Base-by-base conservation (phyloP, 2,113 vertebrate genomes). In the Balaeniceps rex region DNA sequence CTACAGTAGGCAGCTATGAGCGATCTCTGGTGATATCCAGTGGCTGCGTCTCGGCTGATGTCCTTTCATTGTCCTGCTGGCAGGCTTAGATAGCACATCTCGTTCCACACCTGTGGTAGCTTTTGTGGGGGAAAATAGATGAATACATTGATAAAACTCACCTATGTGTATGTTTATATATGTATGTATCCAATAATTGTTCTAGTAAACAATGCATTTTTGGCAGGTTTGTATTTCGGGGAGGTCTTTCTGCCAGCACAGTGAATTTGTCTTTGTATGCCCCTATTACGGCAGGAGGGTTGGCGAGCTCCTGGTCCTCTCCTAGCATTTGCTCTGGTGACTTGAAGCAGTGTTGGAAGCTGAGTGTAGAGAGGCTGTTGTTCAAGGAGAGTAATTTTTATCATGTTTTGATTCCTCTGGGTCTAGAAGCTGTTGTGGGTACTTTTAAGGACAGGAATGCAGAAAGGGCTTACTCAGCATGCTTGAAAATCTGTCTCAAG, bases 161-260 rank as follows among this genome's bases (percentile, higher is more conserved):
- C 5, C 24, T 66, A 3, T 4, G 5, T 16, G 14, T 31, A 52
- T 16, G 17, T 44, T 44, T 14, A 7, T 34, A 3, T 9, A 12
- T 12, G 10, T 23, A 12, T 3, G 6, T 15, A 8, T 31, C 51
- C 34, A 8, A 34, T 34, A 11, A 23, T 23, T 14, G 1, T 16
- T 54, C 7, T 3, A 12, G 11, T 12, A 6, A 74, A 21, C 0
- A 0, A 11, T 2, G 6, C 7, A 0, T 46, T 68, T 76, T 7
- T 46, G 71, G 33, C 25, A 60, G 26, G 10, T 64, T 64, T 64
- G 42, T 75, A 12, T 15, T 49, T 46, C 2, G 2, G 60, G 21
- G 33, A 55, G 55, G 25, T 58, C 19, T 63, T 17, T 63, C 14
- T 69, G 36, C 57, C n/a, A 24, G 28, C 31, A 4, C 12, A 11